Conservation (phyloP, 1,140 invertebrate genomes). For the Papilio xuthus region DNA sequence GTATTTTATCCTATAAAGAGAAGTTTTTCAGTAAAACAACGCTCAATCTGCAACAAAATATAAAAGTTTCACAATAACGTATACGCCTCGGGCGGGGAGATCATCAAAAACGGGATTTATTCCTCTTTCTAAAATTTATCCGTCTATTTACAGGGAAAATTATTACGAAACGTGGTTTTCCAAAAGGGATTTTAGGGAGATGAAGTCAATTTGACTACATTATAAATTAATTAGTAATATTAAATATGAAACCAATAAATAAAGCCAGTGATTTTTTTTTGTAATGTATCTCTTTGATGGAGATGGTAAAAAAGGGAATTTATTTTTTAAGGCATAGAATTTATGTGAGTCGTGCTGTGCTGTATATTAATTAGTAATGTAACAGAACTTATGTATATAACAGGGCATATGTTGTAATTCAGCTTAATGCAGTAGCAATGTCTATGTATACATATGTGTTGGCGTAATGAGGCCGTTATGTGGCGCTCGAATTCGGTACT, state of each 20-base stretch:
- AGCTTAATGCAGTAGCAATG: conserved; percentile 75
- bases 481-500: conserved; percentile 64
- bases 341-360: neutral
- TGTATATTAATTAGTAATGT: conserved; percentile 9
- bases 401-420: conserved; percentile 54
- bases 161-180: conserved; percentile 47
- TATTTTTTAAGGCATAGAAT: neutral
- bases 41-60: conserved; percentile 73
- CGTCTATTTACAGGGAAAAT: conserved; percentile 57
- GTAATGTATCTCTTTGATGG: neutral
- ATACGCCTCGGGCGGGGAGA: conserved; percentile 69
- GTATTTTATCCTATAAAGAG: conserved; percentile 73
- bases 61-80: conserved; percentile 79
- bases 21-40: conserved; percentile 77
- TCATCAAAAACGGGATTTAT: conserved; percentile 65
- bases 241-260: neutral
- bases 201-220: conserved; percentile 16
- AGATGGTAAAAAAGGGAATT: neutral
- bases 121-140: conserved; percentile 58
- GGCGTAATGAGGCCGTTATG: conserved; percentile 67
- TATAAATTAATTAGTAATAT: neutral
- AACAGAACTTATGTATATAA: conserved; percentile 36
- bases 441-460: conserved; percentile 61
- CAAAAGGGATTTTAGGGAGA: conserved; percentile 16
- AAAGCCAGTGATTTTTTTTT: no score